Base-by-base conservation (phyloP, 2,888 invertebrate species). In the Tenthredo mesomela region DNA sequence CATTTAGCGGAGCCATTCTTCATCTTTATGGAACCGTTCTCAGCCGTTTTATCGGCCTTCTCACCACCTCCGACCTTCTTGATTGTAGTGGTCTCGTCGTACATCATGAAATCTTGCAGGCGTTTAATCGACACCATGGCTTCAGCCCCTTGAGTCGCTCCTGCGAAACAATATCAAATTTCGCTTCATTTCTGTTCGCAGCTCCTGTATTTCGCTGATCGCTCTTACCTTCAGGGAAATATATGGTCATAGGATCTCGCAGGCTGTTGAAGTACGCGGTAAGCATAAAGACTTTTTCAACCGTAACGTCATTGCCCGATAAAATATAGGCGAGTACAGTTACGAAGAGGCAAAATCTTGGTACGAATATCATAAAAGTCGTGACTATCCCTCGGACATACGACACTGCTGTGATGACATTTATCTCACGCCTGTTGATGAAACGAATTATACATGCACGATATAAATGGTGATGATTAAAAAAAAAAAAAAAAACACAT, bases 261-360 rank as follows among this genome's bases (percentile, higher is more conserved):
- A 98, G 94, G 84, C 98, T 96, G 90, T 97, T 98, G 94, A 97
- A 98, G 92, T 98, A 97, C 10, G 98, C 97, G n/a, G 98, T 96
- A 78, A 98, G 95, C 85, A 98, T 97, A 93, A 98, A 98, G 21
- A 98, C 97, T 91, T 95, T 95, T 91, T 98, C 97, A 5, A 98
- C 96, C 6, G 96, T 96, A 88, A 98, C 95, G 2, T 86, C 85
- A 88, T 96, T 94, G 29, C 96, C 71, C n/a, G n/a, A 4, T 82
- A 97, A 93, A 43, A 97, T 96, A 91, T 95, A 98, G 1, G 96
- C 95, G 61, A 98, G 94, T 85, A 99, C 95, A 33, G 98, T 98
- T 87, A 96, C 95, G 93, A 98, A 98, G 83, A 98, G 95, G 47
- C 98, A 97, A 67, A 98, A 95, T 87, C 99, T 96, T 0, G 98